Evolutionary conservation across 2,888 invertebrate species (phyloP).

Genomic region (Drosophila bunnanda): DNA sequence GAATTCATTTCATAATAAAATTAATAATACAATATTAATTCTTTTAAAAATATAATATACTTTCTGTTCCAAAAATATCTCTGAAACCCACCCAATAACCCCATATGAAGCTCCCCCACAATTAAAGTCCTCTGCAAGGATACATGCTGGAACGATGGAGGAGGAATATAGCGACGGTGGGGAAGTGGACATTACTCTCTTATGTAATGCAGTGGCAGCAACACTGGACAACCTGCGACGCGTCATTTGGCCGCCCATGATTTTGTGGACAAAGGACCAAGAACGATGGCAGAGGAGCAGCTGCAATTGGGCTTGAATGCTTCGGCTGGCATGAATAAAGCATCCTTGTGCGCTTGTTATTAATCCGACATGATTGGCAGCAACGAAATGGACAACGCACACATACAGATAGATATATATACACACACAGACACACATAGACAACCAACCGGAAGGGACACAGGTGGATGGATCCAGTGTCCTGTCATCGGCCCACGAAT

Average conservation of each 20-base stretch:
- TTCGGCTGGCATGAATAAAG: constrained; percentile 73
- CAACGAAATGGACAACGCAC: constrained; percentile 78
- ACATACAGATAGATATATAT: no score
- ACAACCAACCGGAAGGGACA: constrained; percentile 52
- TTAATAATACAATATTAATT: not conserved
- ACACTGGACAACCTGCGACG: constrained; percentile 71
- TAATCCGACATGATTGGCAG: constrained; percentile 83
- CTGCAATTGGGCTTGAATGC: constrained; percentile 71
- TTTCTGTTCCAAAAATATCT: not conserved
- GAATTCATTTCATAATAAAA: not conserved
- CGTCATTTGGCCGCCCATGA: constrained; percentile 74
- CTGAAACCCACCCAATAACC: not conserved
- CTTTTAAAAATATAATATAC: no score
- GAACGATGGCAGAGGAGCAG: constrained; percentile 50
- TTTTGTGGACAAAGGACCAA: constrained; percentile 36
- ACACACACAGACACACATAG: constrained; percentile 11
- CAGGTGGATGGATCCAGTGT: constrained; percentile 70
- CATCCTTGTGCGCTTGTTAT: constrained; percentile 70
- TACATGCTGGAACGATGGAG: not conserved
- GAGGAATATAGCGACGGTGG: not conserved
- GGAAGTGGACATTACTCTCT: constrained; percentile 26
- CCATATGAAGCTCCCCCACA: not conserved
- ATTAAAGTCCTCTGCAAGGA: constrained; percentile 11
- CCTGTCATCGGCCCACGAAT: constrained; percentile 73
- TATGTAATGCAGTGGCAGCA: constrained; percentile 70